These are phyloP conservation scores for Notocelia uddmanniana DNA, from an alignment of 2,888 invertebrate species.

Conservation along the genomic window DNA sequence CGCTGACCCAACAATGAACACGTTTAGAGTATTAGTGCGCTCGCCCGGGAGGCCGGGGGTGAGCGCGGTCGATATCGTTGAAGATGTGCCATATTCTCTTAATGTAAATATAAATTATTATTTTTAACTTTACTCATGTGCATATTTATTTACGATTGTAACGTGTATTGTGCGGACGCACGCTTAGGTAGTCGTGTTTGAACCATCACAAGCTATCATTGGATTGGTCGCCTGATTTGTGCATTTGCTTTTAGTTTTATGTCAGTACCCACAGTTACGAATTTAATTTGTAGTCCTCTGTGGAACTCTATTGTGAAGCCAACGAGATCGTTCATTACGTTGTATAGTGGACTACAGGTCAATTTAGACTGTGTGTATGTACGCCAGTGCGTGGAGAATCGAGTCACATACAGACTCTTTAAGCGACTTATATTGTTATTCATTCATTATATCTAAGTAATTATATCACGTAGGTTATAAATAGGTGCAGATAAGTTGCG, in stretches of 20 bases:
- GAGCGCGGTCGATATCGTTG: slow-evolving; percentile 77
- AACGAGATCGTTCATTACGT: neutral
- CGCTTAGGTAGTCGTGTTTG: slow-evolving; percentile 65
- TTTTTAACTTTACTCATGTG: slow-evolving; percentile 74
- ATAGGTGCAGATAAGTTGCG: slow-evolving; percentile 45
- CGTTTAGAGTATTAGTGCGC: slow-evolving; percentile 59
- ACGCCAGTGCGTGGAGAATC: slow-evolving; percentile 24
- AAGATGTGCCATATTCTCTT: slow-evolving; percentile 85
- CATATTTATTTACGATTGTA: slow-evolving; percentile 82
- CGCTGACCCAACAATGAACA: slow-evolving; percentile 51
- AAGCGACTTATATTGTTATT: slow-evolving; percentile 40
- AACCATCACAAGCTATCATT: slow-evolving; percentile 74
- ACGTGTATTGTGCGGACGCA: slow-evolving; percentile 65
- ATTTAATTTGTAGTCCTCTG: slow-evolving; percentile 29
- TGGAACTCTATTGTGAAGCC: slow-evolving; percentile 1
- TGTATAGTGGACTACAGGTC: slow-evolving; percentile 5
- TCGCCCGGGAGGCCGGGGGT: slow-evolving; percentile 58
- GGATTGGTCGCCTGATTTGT: slow-evolving; percentile 77
- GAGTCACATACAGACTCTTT: slow-evolving; percentile 28
- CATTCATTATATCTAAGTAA: slow-evolving; percentile 43
- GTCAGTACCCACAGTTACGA: slow-evolving; percentile 39
- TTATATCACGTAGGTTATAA: slow-evolving; percentile 42
- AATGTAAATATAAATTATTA: slow-evolving; percentile 84
- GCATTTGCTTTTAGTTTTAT: slow-evolving; percentile 82
- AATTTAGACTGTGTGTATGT: slow-evolving; percentile 21